Evolutionary conservation across 2,797 vertebrate species (phyloP), one percentile per base, ranked within the genome.

Genomic region (Coregonus suidteri): DNA sequence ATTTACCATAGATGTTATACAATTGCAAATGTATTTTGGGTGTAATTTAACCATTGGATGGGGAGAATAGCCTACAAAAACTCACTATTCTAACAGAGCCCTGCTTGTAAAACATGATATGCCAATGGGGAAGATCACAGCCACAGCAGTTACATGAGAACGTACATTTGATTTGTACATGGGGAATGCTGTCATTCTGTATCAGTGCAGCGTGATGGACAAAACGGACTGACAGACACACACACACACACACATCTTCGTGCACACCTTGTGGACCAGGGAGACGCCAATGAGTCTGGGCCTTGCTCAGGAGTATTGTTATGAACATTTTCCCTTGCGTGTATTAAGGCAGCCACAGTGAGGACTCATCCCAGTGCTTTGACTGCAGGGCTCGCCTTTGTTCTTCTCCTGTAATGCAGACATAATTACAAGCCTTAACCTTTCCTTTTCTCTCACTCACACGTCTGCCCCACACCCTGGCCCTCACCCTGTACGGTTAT

Each of bases 251-350:
- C 77, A 51, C 71, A 74, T 71, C 76, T 78, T 73, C 74, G 56
- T 85, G 73, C 73, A 75, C 79, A 62, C 79, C 79, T 81, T 80
- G 85, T 84, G 79, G 83, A 84, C 79, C 70, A 67, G 56, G 47
- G 51, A 86, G 93, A 94, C 94, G 94, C 94, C 93, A 92, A 83
- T 81, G 84, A 91, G 94, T 95, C 94, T 95, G 90, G 90, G 88
- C 83, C 79, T 65, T 70, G 83, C 81, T 91, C 79, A 85, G 87
- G 83, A 84, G 87, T 86, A 91, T 91, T 92, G 91, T 91, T 93
- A 88, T 88, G 79, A 90, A 85, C 90, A 78, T 90, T 91, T 85
- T 89, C 83, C 84, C 80, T 83, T 82, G 92, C 89, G 83, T 92
- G 91, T 91, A 86, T 91, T 87, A 86, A 89, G 89, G 79, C 78